Conservation (phyloP, 1,140 invertebrate genomes). For the Drosophila albomicans region DNA sequence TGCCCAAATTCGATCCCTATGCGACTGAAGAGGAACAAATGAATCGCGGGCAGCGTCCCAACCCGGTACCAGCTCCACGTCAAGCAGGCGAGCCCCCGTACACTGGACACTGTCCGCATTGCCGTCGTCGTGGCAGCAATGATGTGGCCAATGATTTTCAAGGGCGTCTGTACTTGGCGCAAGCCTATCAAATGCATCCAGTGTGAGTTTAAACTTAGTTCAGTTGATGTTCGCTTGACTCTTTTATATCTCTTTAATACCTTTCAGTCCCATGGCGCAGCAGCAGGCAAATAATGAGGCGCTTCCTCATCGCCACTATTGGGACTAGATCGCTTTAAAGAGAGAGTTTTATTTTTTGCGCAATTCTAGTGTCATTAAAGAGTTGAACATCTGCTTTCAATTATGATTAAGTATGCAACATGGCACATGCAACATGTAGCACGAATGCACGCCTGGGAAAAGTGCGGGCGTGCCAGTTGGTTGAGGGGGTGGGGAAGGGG, state of each 20-base stretch:
- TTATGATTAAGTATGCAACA: constrained; percentile 43
- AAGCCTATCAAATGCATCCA: constrained; percentile 7
- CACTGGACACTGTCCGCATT: constrained; percentile 27
- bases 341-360: not conserved
- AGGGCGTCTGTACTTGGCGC: constrained; percentile 25
- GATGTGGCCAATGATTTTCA: constrained; percentile 23
- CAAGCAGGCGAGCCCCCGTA: constrained; percentile 25
- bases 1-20: constrained; percentile 33
- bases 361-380: constrained; percentile 30
- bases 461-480: not conserved
- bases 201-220: constrained; percentile 14
- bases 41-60: not conserved
- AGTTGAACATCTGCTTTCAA: constrained; percentile 49
- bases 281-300: not conserved
- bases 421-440: constrained; percentile 5
- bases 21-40: constrained; percentile 1
- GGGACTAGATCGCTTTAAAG: constrained; percentile 13
- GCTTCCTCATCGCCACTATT: constrained; percentile 8
- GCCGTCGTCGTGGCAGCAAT: constrained; percentile 28
- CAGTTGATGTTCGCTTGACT: no score
- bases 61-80: not conserved
- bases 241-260: no score
- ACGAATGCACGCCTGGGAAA: constrained; percentile 12
- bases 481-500: no score
- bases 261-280: not conserved